Conservation (phyloP, 1,140 invertebrate genomes). For the Ctenoplectra terminalis region DNA sequence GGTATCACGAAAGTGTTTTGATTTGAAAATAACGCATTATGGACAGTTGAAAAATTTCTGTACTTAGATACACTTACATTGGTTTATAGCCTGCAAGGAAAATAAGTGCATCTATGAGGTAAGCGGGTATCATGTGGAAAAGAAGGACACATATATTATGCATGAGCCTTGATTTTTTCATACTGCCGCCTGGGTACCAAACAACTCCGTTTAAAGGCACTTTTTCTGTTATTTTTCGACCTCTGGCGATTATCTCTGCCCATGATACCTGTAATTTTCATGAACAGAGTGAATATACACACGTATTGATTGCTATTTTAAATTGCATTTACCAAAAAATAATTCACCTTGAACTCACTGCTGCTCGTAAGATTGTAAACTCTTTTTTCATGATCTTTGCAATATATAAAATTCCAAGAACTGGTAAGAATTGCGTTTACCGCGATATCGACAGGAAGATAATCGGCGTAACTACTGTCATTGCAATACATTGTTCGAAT, state of each 20-base stretch:
- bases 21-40: not conserved
- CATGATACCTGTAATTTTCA: constrained; percentile 85
- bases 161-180: constrained; percentile 90
- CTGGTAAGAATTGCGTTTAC: constrained; percentile 87
- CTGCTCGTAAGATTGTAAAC: constrained; percentile 89
- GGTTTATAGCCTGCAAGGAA: constrained; percentile 91
- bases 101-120: constrained; percentile 90
- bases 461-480: constrained; percentile 90
- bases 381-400: constrained; percentile 79
- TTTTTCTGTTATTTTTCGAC: constrained; percentile 89
- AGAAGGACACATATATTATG: constrained; percentile 92
- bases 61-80: constrained; percentile 84
- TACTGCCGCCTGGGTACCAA: constrained; percentile 95
- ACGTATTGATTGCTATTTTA: not conserved
- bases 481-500: constrained; percentile 93
- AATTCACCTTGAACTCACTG: constrained; percentile 88
- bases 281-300: not conserved
- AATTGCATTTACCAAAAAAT: not conserved
- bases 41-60: not conserved
- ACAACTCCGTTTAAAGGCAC: constrained; percentile 90
- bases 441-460: constrained; percentile 92
- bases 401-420: constrained; percentile 85
- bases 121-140: constrained; percentile 93
- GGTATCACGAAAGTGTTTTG: constrained; percentile 5
- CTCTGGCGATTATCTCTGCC: constrained; percentile 93